Evolutionary conservation across 2,113 vertebrate species (phyloP).

Genomic region (Entelurus aequoreus): DNA sequence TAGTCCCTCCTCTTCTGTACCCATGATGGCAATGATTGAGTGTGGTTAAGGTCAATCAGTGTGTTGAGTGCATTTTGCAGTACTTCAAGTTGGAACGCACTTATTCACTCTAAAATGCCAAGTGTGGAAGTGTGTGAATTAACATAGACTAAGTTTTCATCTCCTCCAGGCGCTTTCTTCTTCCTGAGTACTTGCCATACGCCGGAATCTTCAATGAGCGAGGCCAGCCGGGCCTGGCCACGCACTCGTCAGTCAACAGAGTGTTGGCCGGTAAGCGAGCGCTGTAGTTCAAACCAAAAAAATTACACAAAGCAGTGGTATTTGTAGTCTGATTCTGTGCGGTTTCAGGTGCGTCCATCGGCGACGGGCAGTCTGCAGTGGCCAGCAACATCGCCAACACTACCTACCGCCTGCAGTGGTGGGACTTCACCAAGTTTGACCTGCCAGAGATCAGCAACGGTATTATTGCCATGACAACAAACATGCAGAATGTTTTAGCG

Average conservation of each 20-base stretch:
- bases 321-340: not conserved
- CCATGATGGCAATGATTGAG: too few relatives aligned
- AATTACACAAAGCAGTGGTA: too few relatives aligned
- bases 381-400: slow-evolving; percentile 99
- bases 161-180: slow-evolving; percentile 84
- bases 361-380: slow-evolving; percentile 95
- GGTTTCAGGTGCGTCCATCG: slow-evolving; percentile 87
- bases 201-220: slow-evolving; percentile 98
- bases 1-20: too few relatives aligned
- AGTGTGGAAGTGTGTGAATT: too few relatives aligned
- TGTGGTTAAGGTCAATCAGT: too few relatives aligned
- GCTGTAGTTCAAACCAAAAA: not conserved
- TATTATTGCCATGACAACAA: slow-evolving; percentile 36
- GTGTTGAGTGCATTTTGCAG: too few relatives aligned
- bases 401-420: slow-evolving; percentile 97
- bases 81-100: not conserved
- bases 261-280: slow-evolving; percentile 85
- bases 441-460: slow-evolving; percentile 99
- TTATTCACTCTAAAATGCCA: not conserved
- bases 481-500: too few relatives aligned
- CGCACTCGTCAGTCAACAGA: slow-evolving; percentile 96
- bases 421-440: slow-evolving; percentile 98
- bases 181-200: slow-evolving; percentile 97
- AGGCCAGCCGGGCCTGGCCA: slow-evolving; percentile 93
- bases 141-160: not conserved